Evolutionary conservation across 2,113 vertebrate genomes (phyloP), one percentile per base, ranked within the genome.

Genomic region (Salvelinus alpinus): DNA sequence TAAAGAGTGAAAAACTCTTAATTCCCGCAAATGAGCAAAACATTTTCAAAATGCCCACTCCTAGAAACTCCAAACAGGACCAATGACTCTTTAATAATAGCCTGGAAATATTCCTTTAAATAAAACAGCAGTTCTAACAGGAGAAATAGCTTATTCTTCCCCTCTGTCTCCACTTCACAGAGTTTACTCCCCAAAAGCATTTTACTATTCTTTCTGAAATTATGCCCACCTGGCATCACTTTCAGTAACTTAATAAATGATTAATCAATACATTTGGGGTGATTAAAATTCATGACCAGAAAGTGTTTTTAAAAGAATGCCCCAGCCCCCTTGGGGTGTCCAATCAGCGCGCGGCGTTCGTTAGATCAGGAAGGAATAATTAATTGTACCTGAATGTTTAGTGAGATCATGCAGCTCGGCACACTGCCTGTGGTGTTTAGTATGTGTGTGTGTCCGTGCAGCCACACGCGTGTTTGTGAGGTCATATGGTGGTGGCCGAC

Each of bases 231-330:
- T 93, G 93, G 91, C 90, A 91, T 90, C 92, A 92, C 91, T 93
- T 93, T 91, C 89, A 92, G 90, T 93, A 91, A 90, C 90, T 90
- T 92, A 90, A 93, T 94, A 93, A 93, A 94, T 94, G 92, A 93
- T 94, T 91, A 91, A 94, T 92, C 89, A 88, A 92, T 94, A 92
- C 85, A 93, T 93, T 93, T 93, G 82, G 87, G 88, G 88, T 93
- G 90, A 94, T 94, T 93, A 93, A 94, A 92, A 93, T 94, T 93
- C 91, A 94, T 94, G 91, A 91, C 86, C 86, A 88, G 90, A 92
- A 93, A 93, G 89, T 91, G 92, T 92, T 94, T 93, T 93, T 92
- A 90, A 92, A 93, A 94, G 90, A 91, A 88, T 90, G 87, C 84
- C 89, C 90, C 80, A 77, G 81, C 70, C 82, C 88, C 92, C 90